Percentiles rank a stretch among this genome's conserved stretches.
Evolutionary conservation across 2,888 invertebrate genomes (phyloP).

Genomic region (Chironomus riparius): DNA sequence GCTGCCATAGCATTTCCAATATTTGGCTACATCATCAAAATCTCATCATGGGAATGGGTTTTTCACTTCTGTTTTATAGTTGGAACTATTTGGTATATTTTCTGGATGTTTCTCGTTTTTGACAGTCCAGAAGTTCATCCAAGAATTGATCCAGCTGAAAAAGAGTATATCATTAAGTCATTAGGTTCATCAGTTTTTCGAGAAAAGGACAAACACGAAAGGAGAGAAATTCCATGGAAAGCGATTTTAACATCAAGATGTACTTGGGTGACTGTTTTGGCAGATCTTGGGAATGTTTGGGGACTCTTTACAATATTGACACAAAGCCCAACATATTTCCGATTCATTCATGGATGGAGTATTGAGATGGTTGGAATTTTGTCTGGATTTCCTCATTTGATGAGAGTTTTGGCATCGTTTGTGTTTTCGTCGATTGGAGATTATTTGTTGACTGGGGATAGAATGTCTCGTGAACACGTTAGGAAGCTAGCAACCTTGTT

Average conservation of each 20-base stretch:
- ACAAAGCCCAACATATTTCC: slow-evolving; percentile 61
- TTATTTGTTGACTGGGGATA: slow-evolving; percentile 48
- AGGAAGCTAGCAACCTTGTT: slow-evolving; percentile 54
- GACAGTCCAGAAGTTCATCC: slow-evolving; percentile 59
- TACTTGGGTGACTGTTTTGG: slow-evolving; percentile 55
- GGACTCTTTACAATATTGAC: slow-evolving; percentile 58
- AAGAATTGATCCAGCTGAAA: slow-evolving; percentile 50
- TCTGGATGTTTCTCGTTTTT: slow-evolving; percentile 54
- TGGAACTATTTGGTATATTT: slow-evolving; percentile 55
- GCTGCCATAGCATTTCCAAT: slow-evolving; percentile 59
- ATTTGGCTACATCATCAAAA: slow-evolving; percentile 56
- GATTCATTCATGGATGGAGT: slow-evolving; percentile 58
- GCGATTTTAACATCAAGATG: slow-evolving; percentile 50
- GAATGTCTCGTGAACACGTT: slow-evolving; percentile 51
- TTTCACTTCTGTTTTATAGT: slow-evolving; percentile 56
- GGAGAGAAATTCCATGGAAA: slow-evolving; percentile 52
- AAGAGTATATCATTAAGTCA: slow-evolving; percentile 49
- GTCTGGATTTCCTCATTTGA: slow-evolving; percentile 53
- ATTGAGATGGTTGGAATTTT: slow-evolving; percentile 52
- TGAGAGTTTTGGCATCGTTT: slow-evolving; percentile 51
- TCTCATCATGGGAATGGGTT: slow-evolving; percentile 61
- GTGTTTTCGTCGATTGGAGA: slow-evolving; percentile 50
- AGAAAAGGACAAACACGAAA: slow-evolving; percentile 27
- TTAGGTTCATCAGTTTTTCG: slow-evolving; percentile 43
- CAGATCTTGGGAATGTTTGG: slow-evolving; percentile 60